Percentiles rank a stretch among this genome's conserved stretches.
Conservation (phyloP, 1,140 invertebrate genomes). For the Nebria ingens region DNA sequence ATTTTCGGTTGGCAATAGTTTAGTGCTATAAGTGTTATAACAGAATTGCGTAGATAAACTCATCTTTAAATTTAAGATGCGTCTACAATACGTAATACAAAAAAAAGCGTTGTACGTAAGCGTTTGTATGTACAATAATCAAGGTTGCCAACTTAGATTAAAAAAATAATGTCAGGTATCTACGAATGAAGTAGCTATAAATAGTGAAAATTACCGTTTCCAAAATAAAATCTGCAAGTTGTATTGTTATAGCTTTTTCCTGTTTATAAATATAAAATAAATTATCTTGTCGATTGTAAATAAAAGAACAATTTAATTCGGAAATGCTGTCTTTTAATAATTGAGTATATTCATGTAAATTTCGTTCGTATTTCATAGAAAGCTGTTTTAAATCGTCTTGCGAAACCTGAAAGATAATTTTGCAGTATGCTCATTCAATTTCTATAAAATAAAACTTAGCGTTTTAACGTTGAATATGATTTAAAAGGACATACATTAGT, state of each 20-base stretch:
- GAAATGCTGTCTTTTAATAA: background rate
- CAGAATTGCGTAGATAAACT: too few relatives aligned
- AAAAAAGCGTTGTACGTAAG: too few relatives aligned
- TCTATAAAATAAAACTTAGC: background rate
- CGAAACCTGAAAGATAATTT: background rate
- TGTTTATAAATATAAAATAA: background rate
- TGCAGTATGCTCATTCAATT: background rate
- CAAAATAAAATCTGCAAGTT: background rate
- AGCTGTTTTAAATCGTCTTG: background rate
- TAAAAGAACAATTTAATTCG: background rate
- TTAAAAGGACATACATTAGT: conserved; percentile 10
- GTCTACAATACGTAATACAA: too few relatives aligned
- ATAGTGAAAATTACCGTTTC: background rate
- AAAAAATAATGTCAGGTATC: too few relatives aligned
- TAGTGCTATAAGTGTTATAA: too few relatives aligned
- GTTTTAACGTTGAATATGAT: background rate
- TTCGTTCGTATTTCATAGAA: conserved; percentile 1
- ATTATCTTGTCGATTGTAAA: background rate
- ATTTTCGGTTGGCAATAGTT: too few relatives aligned
- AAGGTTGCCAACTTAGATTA: too few relatives aligned
- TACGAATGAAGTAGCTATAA: background rate
- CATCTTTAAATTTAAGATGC: too few relatives aligned
- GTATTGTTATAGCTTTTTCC: background rate
- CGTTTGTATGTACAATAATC: too few relatives aligned
- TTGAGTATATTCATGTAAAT: conserved; percentile 1